phyloP scores from a whole-genome alignment of 35 echinoderm and acorn worm species.

The Stichopus chloronotus region DNA sequence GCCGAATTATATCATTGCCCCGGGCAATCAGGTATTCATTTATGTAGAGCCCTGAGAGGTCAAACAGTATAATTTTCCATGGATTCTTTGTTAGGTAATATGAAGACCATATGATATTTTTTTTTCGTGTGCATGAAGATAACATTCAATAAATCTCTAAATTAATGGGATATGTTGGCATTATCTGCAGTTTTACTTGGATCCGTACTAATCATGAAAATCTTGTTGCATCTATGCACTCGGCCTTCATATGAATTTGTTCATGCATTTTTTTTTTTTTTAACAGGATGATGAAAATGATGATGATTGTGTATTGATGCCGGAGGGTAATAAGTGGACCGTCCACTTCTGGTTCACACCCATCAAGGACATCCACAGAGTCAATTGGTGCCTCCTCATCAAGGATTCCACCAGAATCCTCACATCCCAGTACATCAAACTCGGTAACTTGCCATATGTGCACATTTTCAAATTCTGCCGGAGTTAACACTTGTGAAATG shows the following conservation, averaged over 20 bases:
- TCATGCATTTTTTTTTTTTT: background rate
- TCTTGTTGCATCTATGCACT: background rate
- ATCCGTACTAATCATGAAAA: background rate
- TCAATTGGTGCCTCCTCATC: background rate
- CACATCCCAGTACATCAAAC: background rate
- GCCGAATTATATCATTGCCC: too few species aligned
- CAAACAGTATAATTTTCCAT: too few species aligned
- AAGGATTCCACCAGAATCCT: background rate
- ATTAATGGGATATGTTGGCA: background rate
- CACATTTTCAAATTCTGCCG: background rate
- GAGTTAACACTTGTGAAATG: background rate
- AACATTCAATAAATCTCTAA: background rate
- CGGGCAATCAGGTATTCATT: too few species aligned
- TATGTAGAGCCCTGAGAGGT: too few species aligned
- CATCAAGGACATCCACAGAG: too few species aligned
- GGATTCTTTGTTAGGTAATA: too few species aligned
- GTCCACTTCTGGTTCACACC: background rate
- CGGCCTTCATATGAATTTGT: background rate
- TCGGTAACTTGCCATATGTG: background rate
- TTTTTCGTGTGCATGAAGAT: background rate
- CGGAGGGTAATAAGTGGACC: background rate
- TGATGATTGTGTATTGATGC: background rate
- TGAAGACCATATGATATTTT: background rate
- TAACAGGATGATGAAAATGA: background rate
- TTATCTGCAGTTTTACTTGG: background rate